phyloP scores from a whole-genome alignment of 2,888 invertebrate genomes.

The Acleris laterana region DNA sequence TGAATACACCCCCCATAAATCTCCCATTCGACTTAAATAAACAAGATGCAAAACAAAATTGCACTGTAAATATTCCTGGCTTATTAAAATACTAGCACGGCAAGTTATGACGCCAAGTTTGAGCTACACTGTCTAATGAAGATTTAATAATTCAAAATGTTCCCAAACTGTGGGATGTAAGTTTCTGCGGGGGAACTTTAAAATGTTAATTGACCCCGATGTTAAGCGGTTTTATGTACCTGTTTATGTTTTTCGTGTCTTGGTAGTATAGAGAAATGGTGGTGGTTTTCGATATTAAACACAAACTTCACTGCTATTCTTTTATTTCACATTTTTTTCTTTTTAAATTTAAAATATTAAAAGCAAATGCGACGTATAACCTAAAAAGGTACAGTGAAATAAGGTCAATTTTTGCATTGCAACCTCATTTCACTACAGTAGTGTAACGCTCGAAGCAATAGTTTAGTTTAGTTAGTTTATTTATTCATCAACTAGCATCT shows the following conservation, averaged over 20 bases:
- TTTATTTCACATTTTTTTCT: too few relatives aligned
- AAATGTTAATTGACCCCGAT: conserved; percentile 51
- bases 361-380: too few relatives aligned
- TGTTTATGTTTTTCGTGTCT: background rate
- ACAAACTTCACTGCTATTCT: too few relatives aligned
- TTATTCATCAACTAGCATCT: too few relatives aligned
- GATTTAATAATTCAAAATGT: conserved; percentile 42
- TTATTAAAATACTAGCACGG: conserved; percentile 29
- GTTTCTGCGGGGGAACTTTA: conserved; percentile 45
- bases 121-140: conserved; percentile 38
- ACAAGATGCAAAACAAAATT: conserved; percentile 29
- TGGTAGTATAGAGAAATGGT: too few relatives aligned
- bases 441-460: background rate
- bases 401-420: too few relatives aligned
- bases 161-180: conserved; percentile 47
- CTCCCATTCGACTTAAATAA: conserved; percentile 25
- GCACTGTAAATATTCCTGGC: conserved; percentile 33
- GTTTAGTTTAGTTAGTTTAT: too few relatives aligned
- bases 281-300: too few relatives aligned
- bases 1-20: conserved; percentile 9
- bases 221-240: conserved; percentile 38
- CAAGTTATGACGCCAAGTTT: conserved; percentile 33
- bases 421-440: too few relatives aligned
- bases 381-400: too few relatives aligned
- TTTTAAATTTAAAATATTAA: too few relatives aligned